Base-by-base conservation (phyloP, 1,140 invertebrate species). In the Dysdera silvatica region DNA sequence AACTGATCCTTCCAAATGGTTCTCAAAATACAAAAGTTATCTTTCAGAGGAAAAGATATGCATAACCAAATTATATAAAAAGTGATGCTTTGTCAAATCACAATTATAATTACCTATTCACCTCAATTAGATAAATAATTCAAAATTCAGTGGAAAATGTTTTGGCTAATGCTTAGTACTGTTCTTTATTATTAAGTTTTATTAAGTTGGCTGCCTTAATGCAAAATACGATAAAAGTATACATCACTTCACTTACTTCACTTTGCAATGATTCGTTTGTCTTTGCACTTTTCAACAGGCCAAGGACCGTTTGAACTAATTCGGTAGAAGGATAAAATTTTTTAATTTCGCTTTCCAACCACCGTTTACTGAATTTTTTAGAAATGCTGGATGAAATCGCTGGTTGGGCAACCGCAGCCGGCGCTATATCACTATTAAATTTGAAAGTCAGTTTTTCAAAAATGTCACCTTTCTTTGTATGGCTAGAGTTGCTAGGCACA, bases 231-330 rank as follows among this genome's bases (percentile, higher is more conserved):
- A 16, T 51, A 53, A 23, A 35, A 37, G 20, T n/a, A 52, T 29
- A 37, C 14, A 48, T 54, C n/a, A 33, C 24, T 20, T 24, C 41
- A 67, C 65, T 59, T 69, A 80, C 80, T 70, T 92, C 89, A 77
- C 87, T 88, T 73, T 94, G 87, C 59, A 92, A 74, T 71, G 88
- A 86, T 70, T 88, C 84, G 71, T 84, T 73, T 37, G 78, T 80
- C 69, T 80, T 80, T 43, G 80, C 78, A 1, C 87, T 83, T 61
- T 82, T 80, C 1, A 87, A 72, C 16, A 83, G 80, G 4, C 78
- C 77, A 3, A 84, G 75, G 4, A 89, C 77, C 2, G 81, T 80
- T 37, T 79, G 78, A 5, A 80, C 69, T 51, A 88, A 80, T 53
- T 86, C 80, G 3, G 81, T 77, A 10, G 55, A 14, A 20, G 62